phyloP scores from a whole-genome alignment of 2,888 invertebrate genomes.

The Cephus pygmeus region DNA sequence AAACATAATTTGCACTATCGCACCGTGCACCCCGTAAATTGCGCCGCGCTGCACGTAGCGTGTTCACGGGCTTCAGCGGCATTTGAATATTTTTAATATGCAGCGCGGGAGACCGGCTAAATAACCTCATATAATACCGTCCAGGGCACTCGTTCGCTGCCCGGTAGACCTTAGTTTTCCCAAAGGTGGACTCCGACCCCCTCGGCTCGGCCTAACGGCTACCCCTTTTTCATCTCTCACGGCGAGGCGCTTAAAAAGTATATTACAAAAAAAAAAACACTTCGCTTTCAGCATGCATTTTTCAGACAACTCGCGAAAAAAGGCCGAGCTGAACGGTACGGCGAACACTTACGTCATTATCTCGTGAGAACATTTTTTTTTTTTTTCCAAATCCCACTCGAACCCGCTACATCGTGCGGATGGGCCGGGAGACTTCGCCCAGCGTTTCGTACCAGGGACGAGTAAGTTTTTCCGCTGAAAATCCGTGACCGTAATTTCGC shows the following conservation, averaged over 20 bases:
- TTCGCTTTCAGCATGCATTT: neutral
- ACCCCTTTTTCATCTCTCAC: neutral
- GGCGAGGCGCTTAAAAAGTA: neutral
- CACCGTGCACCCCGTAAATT: conserved; percentile 46
- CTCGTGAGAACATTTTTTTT: neutral
- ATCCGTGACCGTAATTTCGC: neutral
- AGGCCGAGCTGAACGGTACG: neutral
- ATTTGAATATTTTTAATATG: conserved; percentile 64
- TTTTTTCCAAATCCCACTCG: neutral
- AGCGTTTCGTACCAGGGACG: no score
- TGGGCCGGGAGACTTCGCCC: no score
- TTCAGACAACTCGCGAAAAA: neutral
- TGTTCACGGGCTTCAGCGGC: conserved; percentile 11
- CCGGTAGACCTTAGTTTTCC: conserved; percentile 19
- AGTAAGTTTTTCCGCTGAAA: neutral
- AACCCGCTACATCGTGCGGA: neutral
- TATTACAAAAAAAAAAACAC: neutral
- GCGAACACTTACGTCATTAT: neutral
- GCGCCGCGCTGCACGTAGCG: conserved; percentile 16
- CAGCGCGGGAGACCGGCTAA: conserved; percentile 55
- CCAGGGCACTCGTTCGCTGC: conserved; percentile 18
- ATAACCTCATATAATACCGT: conserved; percentile 55
- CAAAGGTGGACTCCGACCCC: neutral
- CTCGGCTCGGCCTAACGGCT: neutral
- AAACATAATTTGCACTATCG: conserved; percentile 57